A percentile compares a stretch with the other conserved stretches of the same genome.
Conservation (phyloP, 2,888 invertebrate species). For the Cristatella mucedo region DNA sequence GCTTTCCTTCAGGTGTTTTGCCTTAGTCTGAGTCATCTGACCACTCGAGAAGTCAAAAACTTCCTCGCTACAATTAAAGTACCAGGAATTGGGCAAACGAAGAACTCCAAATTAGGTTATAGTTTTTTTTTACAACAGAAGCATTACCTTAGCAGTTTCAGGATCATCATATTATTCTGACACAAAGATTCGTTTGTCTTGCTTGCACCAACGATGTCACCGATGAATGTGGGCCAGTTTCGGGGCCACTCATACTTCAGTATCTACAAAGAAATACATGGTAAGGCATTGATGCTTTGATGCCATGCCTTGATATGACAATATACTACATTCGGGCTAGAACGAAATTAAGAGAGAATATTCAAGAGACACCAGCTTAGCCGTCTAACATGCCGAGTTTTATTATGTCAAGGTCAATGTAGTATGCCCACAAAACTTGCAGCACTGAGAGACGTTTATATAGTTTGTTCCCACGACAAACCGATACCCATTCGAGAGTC, state of each 20-base stretch:
- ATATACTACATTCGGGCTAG: neutral
- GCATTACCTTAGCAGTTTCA: conserved; percentile 63
- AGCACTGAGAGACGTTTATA: too few relatives aligned
- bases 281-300: neutral
- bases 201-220: conserved; percentile 95
- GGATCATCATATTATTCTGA: conserved; percentile 97
- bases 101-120: neutral
- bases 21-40: conserved; percentile 95
- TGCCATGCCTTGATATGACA: neutral
- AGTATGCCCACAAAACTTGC: too few relatives aligned
- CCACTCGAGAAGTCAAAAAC: conserved; percentile 97
- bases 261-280: conserved; percentile 46
- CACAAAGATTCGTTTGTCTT: conserved; percentile 96
- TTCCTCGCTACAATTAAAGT: conserved; percentile 57
- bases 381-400: too few relatives aligned
- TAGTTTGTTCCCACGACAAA: too few relatives aligned
- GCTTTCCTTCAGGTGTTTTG: conserved; percentile 94
- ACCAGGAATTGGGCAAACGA: neutral
- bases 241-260: conserved; percentile 98
- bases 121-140: conserved; percentile 3
- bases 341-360: neutral
- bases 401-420: too few relatives aligned
- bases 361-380: neutral
- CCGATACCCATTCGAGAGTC: too few relatives aligned
- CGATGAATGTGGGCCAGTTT: conserved; percentile 97